Conservation (phyloP, 2,797 vertebrate genomes). For the Sylvia borin region DNA sequence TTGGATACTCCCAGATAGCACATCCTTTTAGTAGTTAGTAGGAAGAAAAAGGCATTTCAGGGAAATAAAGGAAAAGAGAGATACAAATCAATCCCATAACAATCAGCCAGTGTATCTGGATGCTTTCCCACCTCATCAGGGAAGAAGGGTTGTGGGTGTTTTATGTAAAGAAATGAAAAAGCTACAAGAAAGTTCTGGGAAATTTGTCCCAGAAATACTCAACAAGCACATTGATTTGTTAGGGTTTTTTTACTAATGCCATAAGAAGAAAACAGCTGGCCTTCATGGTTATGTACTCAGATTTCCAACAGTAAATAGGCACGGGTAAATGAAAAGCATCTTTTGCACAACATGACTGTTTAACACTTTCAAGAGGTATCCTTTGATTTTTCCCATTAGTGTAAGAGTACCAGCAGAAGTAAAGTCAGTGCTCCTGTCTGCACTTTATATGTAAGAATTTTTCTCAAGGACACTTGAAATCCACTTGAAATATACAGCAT, state of each 20-base stretch:
- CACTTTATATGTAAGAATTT: neutral
- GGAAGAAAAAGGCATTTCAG: neutral
- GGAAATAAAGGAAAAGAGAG: neutral
- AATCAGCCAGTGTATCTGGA: neutral
- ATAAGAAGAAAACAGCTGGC: neutral
- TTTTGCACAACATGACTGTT: neutral
- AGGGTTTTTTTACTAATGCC: neutral
- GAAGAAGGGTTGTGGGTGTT: neutral
- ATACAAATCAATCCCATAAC: neutral
- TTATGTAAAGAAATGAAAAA: neutral
- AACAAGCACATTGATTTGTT: neutral
- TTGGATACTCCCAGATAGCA: neutral
- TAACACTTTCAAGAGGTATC: neutral
- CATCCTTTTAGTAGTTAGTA: neutral
- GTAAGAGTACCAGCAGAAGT: neutral
- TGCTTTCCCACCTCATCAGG: neutral
- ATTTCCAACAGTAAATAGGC: neutral
- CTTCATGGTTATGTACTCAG: neutral
- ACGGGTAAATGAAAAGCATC: constrained; percentile 6
- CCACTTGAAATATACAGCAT: neutral
- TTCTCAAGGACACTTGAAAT: neutral
- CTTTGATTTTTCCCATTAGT: neutral
- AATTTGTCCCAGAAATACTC: neutral
- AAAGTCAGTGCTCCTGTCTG: neutral
- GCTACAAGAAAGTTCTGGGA: neutral